Base-by-base conservation (phyloP, 2,113 vertebrate genomes). In the Cnemophilus loriae region DNA sequence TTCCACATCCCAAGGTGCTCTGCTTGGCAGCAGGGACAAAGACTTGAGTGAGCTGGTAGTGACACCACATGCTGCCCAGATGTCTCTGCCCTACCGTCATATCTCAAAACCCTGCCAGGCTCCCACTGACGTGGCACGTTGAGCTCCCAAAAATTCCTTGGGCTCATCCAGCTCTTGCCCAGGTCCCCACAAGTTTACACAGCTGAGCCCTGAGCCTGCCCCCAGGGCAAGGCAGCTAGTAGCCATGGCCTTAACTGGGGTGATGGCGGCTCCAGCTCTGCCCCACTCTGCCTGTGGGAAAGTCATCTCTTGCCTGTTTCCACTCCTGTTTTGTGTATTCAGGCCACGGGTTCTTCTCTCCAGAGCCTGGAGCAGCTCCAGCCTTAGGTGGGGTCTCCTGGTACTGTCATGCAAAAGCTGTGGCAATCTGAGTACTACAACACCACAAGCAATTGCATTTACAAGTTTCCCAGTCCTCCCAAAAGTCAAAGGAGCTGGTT, bases 391-490 rank as follows among this genome's bases (percentile, higher is more conserved):
- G 89, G 81, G 87, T 95, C 81, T 90, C 53, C 68, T 3, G 0
- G 74, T 78, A 93, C 73, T 92, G 86, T 92, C 91, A 96, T 96
- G 94, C 95, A 96, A 96, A 96, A 97, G 59, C 70, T 95, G 95
- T 82, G 94, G 94, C 84, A 89, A 91, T 44, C 33, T 17, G 64
- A 75, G 68, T 74, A 86, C 93, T 89, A 55, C 47, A 74, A 52
- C 78, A 95, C 49, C 88, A 86, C 13, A 83, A 90, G 50, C 81
- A 86, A 80, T 67, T 78, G 47, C 37, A 91, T 94, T 96, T 85
- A 78, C 65, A 85, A 69, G 76, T 92, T 96, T 95, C 80, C 75
- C 90, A 84, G 90, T 95, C 82, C 77, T 84, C 67, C 78, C 35
- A 79, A 65, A 91, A 96, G 84, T 57, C 87, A 67, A 83, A 82